Evolutionary conservation across 2,113 vertebrate species (phyloP), one percentile per base, ranked within the genome.

Genomic region (Stigmatopora nigra): DNA sequence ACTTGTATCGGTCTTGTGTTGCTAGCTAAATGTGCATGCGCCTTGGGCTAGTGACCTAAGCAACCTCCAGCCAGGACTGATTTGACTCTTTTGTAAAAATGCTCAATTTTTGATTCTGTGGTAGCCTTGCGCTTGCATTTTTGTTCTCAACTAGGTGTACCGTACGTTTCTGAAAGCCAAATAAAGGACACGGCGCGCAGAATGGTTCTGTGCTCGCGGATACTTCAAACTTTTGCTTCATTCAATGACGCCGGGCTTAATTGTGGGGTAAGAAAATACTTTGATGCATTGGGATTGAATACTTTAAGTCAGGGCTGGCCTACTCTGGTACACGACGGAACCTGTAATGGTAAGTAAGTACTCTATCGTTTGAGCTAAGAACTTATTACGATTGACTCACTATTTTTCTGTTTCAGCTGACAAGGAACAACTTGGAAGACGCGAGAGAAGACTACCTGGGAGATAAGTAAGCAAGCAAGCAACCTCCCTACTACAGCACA

Each of bases 131-230:
- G 68, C 51, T 31, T 5, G 25, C 31, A 25, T 36, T 52, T 1
- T 87, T 76, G 31, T 84, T 81, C 69, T 89, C 80, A 90, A 91
- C 84, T 93, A 88, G 91, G 91, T 93, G 92, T 95, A 90, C 89
- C 93, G 92, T 95, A 90, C 89, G 90, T 95, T 31, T 31, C 93
- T 93, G 92, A 93, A 95, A 92, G 93, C 93, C 94, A 96, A 97
- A 97, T 95, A 97, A 98, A 96, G 25, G 22, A 53, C 19, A 56
- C 91, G 91, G 92, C 90, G 87, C 91, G 90, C 87, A 88, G 89
- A 80, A 89, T 70, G 84, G 87, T 31, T 31, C 56, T 38, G 0
- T 41, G 35, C 1, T 51, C 16, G n/a, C n/a, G 48, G 48, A 51
- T 51, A 41, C 38, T 31, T 31, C 25, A 31, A 31, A 31, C 25